Base-by-base conservation (phyloP, 2,888 invertebrate species). In the Sicus ferrugineus region DNA sequence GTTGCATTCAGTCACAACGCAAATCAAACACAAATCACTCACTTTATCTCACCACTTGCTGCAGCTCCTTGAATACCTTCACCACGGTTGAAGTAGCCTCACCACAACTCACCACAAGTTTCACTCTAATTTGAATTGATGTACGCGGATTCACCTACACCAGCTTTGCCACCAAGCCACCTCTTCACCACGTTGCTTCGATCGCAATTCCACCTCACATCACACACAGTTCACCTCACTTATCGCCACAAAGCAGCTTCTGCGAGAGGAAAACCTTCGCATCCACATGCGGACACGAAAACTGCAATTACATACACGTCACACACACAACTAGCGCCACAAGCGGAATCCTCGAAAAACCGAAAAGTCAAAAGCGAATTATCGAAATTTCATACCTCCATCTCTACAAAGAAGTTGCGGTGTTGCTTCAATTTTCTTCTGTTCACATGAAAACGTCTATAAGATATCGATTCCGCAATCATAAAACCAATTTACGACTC, bases 391-490 rank as follows among this genome's bases (percentile, higher is more conserved):
- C 81, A 81, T 82, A 59, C 23, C 67, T 52, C 38, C 56, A 58
- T 56, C 30, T 66, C n/a, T 42, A 31, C 28, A 34, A 34, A 34
- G 52, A 11, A 30, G n/a, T 42, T 56, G n/a, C n/a, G n/a, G n/a
- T n/a, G 11, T 54, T 67, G 70, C 46, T 73, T 72, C 73, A 19
- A 72, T 75, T 76, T 72, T 69, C 73, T 73, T 75, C 63, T 59
- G 70, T 70, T 69, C 70, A 73, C 71, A 64, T 69, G 73, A 42
- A 73, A 61, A 69, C 58, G 66, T 70, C 70, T 78, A 83, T 84
- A 84, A 84, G 84, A 83, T 83, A 83, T 84, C 83, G 84, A 84
- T 84, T 83, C 80, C 83, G 81, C 83, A 80, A 81, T 81, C 83
- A 83, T 83, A 69, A 73, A 74, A 69, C 73, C 48, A 67, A 68